Percentiles rank a stretch among this genome's conserved stretches.
phyloP scores from a whole-genome alignment of 2,888 invertebrate genomes.

The Charanyca ferruginea region DNA sequence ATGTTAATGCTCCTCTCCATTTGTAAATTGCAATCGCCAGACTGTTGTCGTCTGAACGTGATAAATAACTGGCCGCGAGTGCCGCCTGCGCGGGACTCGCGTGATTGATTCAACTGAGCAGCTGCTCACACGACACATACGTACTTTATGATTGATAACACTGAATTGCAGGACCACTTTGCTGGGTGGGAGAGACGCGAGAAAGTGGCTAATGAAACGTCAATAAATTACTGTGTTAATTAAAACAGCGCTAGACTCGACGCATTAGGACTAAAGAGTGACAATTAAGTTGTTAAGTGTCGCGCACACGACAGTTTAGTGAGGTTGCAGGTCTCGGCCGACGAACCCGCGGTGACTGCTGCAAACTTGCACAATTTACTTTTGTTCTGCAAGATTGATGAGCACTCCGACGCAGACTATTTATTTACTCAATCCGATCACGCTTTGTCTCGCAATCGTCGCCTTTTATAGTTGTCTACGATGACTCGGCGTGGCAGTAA shows the following conservation, averaged over 20 bases:
- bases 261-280: conserved; percentile 87
- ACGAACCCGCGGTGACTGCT: conserved; percentile 78
- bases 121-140: conserved; percentile 76
- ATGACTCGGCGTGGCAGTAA: conserved; percentile 79
- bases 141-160: conserved; percentile 80
- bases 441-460: conserved; percentile 87
- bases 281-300: conserved; percentile 89
- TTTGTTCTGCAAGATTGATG: conserved; percentile 87
- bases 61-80: conserved; percentile 80
- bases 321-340: conserved; percentile 86
- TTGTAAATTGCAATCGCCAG: conserved; percentile 79
- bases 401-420: conserved; percentile 85
- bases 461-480: conserved; percentile 83
- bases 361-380: conserved; percentile 86
- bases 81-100: conserved; percentile 76
- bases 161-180: conserved; percentile 67
- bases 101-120: conserved; percentile 86
- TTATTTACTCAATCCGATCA: conserved; percentile 89
- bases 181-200: conserved; percentile 67
- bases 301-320: conserved; percentile 86
- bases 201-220: conserved; percentile 79
- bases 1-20: conserved; percentile 72
- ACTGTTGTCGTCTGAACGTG: conserved; percentile 78
- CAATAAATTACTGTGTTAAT: conserved; percentile 84
- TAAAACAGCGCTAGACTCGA: conserved; percentile 81